phyloP scores from a whole-genome alignment of 2,888 invertebrate genomes.

The Leptinotarsa tumamoca region DNA sequence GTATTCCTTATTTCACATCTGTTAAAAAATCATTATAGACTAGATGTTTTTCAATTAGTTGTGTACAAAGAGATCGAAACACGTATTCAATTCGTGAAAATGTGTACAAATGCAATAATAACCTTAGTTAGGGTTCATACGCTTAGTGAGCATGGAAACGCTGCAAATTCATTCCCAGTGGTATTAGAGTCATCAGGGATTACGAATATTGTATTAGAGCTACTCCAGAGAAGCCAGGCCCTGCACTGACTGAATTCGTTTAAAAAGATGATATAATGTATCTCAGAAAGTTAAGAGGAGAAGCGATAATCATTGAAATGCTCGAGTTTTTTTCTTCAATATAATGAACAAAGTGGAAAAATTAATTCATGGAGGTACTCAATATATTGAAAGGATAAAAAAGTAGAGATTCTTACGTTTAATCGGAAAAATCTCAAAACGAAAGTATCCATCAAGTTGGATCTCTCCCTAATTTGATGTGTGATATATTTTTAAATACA shows the following conservation, averaged over 20 bases:
- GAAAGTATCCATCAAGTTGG: conserved; percentile 15
- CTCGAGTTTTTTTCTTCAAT: not conserved
- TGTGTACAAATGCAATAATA: conserved; percentile 57
- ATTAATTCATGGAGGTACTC: too few relatives aligned
- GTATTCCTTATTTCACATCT: not conserved
- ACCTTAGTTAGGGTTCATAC: conserved; percentile 57
- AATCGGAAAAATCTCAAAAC: too few relatives aligned
- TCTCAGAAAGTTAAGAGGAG: not conserved
- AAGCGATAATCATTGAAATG: not conserved
- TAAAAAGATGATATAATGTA: not conserved
- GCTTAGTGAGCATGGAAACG: conserved; percentile 61
- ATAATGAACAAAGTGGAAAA: not conserved
- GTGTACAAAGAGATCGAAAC: conserved; percentile 3
- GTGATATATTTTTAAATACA: conserved; percentile 42
- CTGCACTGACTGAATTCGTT: conserved; percentile 4
- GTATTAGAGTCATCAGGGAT: conserved; percentile 57
- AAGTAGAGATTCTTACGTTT: not conserved
- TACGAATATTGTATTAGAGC: conserved; percentile 58
- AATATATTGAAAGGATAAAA: too few relatives aligned
- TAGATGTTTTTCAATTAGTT: not conserved
- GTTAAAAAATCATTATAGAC: not conserved
- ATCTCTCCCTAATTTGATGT: conserved; percentile 38
- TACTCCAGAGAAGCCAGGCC: conserved; percentile 43
- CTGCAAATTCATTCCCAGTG: conserved; percentile 54
- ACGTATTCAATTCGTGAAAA: conserved; percentile 40